A percentile compares a stretch with the other conserved stretches of the same genome.
Conservation (phyloP, 2,888 invertebrate species). For the Acrocera orbiculus region DNA sequence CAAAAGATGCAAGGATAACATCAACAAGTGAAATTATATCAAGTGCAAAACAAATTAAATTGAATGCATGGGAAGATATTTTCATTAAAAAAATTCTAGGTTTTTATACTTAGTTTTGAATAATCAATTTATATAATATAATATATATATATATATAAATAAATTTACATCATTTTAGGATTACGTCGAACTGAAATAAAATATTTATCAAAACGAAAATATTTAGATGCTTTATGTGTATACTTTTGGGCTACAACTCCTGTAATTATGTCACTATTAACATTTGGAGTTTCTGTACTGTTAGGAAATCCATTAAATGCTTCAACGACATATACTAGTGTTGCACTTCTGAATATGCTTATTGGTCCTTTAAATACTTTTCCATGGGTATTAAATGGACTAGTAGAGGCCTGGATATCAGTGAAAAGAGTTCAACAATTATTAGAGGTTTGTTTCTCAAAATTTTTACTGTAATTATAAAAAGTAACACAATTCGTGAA, state of each 20-base stretch:
- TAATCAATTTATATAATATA: not conserved
- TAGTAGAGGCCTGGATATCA: slow-evolving; percentile 93
- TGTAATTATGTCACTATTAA: slow-evolving; percentile 69
- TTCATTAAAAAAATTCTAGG: slow-evolving; percentile 55
- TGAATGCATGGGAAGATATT: slow-evolving; percentile 85
- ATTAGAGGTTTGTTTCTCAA: slow-evolving; percentile 42
- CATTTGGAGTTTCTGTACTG: slow-evolving; percentile 62
- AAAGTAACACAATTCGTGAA: no score
- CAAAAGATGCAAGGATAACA: slow-evolving; percentile 79
- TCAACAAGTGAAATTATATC: slow-evolving; percentile 70
- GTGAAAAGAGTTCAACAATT: slow-evolving; percentile 71
- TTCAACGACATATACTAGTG: slow-evolving; percentile 82
- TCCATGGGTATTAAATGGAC: slow-evolving; percentile 94
- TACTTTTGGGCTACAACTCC: slow-evolving; percentile 99
- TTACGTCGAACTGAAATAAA: slow-evolving; percentile 52
- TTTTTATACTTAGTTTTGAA: slow-evolving; percentile 26
- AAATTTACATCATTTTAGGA: slow-evolving; percentile 30
- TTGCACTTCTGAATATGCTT: slow-evolving; percentile 89
- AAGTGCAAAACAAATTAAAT: slow-evolving; percentile 79
- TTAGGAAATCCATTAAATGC: slow-evolving; percentile 65
- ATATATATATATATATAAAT: not conserved
- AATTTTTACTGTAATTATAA: not conserved
- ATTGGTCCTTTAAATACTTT: slow-evolving; percentile 92
- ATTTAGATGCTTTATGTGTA: slow-evolving; percentile 92
- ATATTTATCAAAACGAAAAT: slow-evolving; percentile 72